These are phyloP conservation scores for Eidolon helvum DNA, from an alignment of 2,113 vertebrate species.

Conservation along the genomic window DNA sequence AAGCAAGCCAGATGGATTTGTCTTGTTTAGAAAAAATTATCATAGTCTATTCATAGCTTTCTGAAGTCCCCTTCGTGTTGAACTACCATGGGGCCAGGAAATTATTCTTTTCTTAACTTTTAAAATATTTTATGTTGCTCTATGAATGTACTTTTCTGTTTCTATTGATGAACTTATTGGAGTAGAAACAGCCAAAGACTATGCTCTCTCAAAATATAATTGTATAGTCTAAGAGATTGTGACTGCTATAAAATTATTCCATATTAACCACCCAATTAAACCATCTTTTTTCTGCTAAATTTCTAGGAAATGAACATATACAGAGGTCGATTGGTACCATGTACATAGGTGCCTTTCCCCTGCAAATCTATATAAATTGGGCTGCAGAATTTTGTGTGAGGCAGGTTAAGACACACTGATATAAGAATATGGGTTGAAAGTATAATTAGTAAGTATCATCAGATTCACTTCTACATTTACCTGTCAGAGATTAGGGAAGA, in stretches of 20 bases:
- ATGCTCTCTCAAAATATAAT: neutral
- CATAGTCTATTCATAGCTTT: neutral
- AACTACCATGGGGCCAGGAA: neutral
- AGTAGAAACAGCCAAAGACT: neutral
- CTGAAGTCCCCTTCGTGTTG: neutral
- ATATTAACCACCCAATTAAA: conserved; percentile 25
- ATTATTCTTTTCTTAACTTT: conserved; percentile 21
- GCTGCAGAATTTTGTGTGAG: neutral
- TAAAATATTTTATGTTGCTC: neutral
- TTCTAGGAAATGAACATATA: conserved; percentile 42
- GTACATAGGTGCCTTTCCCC: neutral
- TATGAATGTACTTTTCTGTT: neutral
- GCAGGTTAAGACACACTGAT: neutral
- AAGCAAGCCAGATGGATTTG: neutral
- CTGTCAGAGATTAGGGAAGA: conserved; percentile 36
- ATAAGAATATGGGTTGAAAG: conserved; percentile 45
- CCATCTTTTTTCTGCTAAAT: neutral
- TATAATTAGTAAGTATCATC: conserved; percentile 55
- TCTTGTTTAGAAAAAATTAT: neutral
- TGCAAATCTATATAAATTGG: neutral
- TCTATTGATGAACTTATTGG: neutral
- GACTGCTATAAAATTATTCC: neutral
- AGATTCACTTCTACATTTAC: conserved; percentile 30
- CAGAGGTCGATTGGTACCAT: conserved; percentile 30
- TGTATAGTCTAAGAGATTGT: neutral